Evolutionary conservation across 2,888 invertebrate genomes (phyloP).

Genomic region (Phragmatobia fuliginosa): DNA sequence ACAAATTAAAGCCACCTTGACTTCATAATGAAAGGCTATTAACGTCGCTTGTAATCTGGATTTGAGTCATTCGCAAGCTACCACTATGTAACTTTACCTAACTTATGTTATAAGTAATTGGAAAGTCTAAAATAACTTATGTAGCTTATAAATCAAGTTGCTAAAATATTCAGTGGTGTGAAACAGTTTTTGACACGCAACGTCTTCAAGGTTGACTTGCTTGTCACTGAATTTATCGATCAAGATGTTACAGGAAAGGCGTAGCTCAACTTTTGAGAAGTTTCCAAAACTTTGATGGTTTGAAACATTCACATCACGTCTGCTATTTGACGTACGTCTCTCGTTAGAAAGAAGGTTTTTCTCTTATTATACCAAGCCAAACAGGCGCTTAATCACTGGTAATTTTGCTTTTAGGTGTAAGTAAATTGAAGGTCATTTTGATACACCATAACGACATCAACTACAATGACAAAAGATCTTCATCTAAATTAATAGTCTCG

Average conservation of each 20-base stretch:
- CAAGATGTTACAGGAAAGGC: not conserved
- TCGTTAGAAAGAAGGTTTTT: too few species aligned
- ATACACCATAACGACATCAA: not conserved
- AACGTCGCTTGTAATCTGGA: slow-evolving; percentile 3
- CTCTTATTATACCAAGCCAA: too few species aligned
- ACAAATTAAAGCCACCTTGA: not conserved
- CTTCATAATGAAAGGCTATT: not conserved
- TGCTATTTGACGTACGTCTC: too few species aligned
- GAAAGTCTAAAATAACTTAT: slow-evolving; percentile 36
- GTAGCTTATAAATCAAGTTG: slow-evolving; percentile 42
- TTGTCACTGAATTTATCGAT: slow-evolving; percentile 37
- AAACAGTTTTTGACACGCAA: slow-evolving; percentile 60
- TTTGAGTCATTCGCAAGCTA: slow-evolving; percentile 7
- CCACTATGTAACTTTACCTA: slow-evolving; percentile 1
- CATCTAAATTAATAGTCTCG: too few species aligned
- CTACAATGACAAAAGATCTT: too few species aligned
- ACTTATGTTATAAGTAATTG: slow-evolving; percentile 27
- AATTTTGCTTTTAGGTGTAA: not conserved
- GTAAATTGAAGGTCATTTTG: not conserved
- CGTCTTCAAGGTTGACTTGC: slow-evolving; percentile 59
- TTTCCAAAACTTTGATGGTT: not conserved
- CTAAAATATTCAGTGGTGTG: slow-evolving; percentile 58
- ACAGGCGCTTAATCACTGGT: too few species aligned
- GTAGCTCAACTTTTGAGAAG: not conserved
- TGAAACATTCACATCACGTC: too few species aligned